A percentile compares a stretch with the other conserved stretches of the same genome.
Evolutionary conservation across 2,888 invertebrate species (phyloP).

Genomic region (Cheilosia pagana): DNA sequence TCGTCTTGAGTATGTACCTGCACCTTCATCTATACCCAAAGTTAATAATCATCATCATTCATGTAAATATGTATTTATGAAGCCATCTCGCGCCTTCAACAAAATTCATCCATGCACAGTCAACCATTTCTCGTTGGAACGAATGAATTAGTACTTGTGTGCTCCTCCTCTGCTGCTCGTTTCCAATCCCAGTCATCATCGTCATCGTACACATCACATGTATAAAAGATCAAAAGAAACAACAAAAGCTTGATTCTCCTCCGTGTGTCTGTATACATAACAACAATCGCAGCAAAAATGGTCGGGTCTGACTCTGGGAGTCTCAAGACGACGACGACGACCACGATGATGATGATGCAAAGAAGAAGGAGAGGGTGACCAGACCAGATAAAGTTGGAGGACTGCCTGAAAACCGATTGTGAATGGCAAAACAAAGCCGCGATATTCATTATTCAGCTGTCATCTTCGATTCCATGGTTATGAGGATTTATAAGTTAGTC

Average conservation of each 20-base stretch:
- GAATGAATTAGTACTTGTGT: conserved; percentile 69
- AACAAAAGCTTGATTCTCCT: conserved; percentile 48
- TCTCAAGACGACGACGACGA: conserved; percentile 18
- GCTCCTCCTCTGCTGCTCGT: conserved; percentile 59
- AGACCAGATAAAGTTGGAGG: conserved; percentile 38
- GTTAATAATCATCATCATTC: neutral
- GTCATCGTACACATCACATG: conserved; percentile 26
- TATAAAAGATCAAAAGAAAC: conserved; percentile 35
- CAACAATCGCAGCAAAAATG: conserved; percentile 20
- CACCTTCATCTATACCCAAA: neutral
- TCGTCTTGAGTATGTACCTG: too few relatives aligned
- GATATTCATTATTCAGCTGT: conserved; percentile 75
- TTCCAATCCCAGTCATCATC: conserved; percentile 61
- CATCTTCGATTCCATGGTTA: conserved; percentile 75
- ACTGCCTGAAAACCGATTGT: conserved; percentile 54
- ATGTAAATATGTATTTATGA: conserved; percentile 23
- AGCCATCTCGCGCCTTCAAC: conserved; percentile 12
- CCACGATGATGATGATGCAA: neutral
- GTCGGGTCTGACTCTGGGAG: too few relatives aligned
- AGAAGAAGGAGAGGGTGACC: conserved; percentile 47
- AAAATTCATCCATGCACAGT: conserved; percentile 30
- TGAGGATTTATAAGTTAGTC: conserved; percentile 74
- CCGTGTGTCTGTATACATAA: conserved; percentile 17
- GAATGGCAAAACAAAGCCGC: conserved; percentile 74
- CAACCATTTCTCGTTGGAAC: conserved; percentile 59